These are phyloP conservation scores for Idaea aversata DNA, from an alignment of 2,888 invertebrate species.

Conservation along the genomic window DNA sequence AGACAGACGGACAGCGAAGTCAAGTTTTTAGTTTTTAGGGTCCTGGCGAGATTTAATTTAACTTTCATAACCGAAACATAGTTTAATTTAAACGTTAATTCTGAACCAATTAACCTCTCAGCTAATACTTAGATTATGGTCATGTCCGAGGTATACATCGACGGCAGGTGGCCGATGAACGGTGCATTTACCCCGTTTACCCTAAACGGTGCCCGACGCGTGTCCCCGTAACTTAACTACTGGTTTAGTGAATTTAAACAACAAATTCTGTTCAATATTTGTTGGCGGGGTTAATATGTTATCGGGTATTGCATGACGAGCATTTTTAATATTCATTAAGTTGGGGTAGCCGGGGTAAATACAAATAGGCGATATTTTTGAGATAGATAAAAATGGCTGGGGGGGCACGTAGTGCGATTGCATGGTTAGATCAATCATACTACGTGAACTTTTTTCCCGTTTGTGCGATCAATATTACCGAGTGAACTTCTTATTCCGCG, in stretches of 20 bases:
- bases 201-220: constrained; percentile 43
- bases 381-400: too few relatives aligned
- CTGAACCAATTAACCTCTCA: neutral
- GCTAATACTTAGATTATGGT: constrained; percentile 47
- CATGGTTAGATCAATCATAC: too few relatives aligned
- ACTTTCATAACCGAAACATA: constrained; percentile 24
- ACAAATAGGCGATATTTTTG: too few relatives aligned
- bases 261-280: constrained; percentile 24
- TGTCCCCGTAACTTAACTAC: constrained; percentile 50
- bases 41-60: too few relatives aligned
- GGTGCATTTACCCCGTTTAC: constrained; percentile 51
- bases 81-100: constrained; percentile 6
- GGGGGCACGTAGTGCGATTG: too few relatives aligned
- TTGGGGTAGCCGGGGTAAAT: neutral
- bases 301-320: neutral
- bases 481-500: too few relatives aligned
- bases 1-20: too few relatives aligned
- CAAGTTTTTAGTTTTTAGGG: too few relatives aligned
- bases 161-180: constrained; percentile 53
- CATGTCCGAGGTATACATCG: constrained; percentile 62
- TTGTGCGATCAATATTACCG: too few relatives aligned
- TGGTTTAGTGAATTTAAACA: constrained; percentile 27
- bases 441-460: too few relatives aligned
- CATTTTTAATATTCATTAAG: neutral
- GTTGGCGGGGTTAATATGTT: constrained; percentile 3